Base-by-base conservation (phyloP, 92 coral and sea anemone species). In the Siderastrea radians region DNA sequence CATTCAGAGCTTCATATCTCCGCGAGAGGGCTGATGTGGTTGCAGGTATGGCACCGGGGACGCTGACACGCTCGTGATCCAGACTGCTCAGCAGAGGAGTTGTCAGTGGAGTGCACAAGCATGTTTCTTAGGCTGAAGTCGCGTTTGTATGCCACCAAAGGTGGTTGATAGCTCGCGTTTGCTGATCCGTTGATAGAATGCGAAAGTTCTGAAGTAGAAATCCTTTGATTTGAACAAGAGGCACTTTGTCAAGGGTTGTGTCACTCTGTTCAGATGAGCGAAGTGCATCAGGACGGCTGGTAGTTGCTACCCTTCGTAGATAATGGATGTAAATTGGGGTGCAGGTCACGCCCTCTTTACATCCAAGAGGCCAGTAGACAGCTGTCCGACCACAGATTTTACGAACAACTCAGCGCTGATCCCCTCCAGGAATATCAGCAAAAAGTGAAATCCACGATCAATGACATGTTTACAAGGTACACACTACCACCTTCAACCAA, bases 121-220 rank as follows among this genome's bases (percentile, higher is more conserved):
- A 55, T 15, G 51, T 82, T 63, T 43, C 76, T 71, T 1, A 69
- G 78, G 53, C 19, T 69, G 10, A 54, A 4, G 67, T 82, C 51
- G n/a, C 86, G 86, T 69, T 46, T n/a, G 4, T 59, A 82, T 6
- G 65, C 60, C 52, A 68, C 48, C 2, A 82, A 47, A 70, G 74
- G 86, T 7, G 38, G 86, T 16, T 72, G 64, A 52, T 16, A 2
- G 2, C n/a, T 17, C 50, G 61, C 53, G 86, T 69, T 43, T 9
- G 6, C 1, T 9, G 50, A 5, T 82, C 77, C 3, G 68, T 48
- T 1, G 49, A 74, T 46, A 82, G 63, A 16, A 69, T 67, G 7
- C 49, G 17, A 70, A 70, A 44, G 74, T 70, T n/a, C 43, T 65
- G 7, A 0, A 16, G 38, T 2, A 65, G 69, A 0, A 6, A 16